phyloP scores from a whole-genome alignment of 2,888 invertebrate genomes.

The Troides aeacus region DNA sequence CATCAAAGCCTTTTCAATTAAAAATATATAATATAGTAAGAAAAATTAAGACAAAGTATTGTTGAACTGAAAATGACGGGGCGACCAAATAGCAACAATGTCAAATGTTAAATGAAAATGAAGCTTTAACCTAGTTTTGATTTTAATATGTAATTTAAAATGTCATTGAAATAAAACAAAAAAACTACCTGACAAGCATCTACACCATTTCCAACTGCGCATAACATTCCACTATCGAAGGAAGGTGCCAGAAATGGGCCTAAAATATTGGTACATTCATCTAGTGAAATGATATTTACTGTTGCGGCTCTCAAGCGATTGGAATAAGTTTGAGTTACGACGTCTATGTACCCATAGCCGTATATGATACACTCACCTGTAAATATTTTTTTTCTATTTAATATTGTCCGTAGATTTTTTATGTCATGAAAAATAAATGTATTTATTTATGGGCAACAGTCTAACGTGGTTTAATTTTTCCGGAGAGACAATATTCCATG shows the following conservation, averaged over 20 bases:
- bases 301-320: conserved; percentile 51
- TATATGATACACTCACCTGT: conserved; percentile 64
- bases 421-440: too few relatives aligned
- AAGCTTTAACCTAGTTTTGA: background rate
- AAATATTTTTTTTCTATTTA: conserved; percentile 30
- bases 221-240: conserved; percentile 62
- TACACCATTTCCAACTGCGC: conserved; percentile 62
- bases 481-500: too few relatives aligned
- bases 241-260: conserved; percentile 58
- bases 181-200: conserved; percentile 67
- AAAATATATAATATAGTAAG: too few relatives aligned
- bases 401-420: too few relatives aligned
- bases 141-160: background rate
- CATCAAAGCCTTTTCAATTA: too few relatives aligned
- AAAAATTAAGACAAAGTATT: too few relatives aligned
- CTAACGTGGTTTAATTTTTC: too few relatives aligned
- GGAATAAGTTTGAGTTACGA: conserved; percentile 43
- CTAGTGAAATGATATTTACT: conserved; percentile 58
- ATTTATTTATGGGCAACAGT: too few relatives aligned
- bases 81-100: too few relatives aligned
- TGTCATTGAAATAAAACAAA: background rate
- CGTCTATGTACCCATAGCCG: conserved; percentile 60
- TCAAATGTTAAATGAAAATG: too few relatives aligned
- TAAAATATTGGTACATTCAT: conserved; percentile 54
- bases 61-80: too few relatives aligned